phyloP scores from a whole-genome alignment of 2,113 vertebrate species.

The Tupaia chinensis region DNA sequence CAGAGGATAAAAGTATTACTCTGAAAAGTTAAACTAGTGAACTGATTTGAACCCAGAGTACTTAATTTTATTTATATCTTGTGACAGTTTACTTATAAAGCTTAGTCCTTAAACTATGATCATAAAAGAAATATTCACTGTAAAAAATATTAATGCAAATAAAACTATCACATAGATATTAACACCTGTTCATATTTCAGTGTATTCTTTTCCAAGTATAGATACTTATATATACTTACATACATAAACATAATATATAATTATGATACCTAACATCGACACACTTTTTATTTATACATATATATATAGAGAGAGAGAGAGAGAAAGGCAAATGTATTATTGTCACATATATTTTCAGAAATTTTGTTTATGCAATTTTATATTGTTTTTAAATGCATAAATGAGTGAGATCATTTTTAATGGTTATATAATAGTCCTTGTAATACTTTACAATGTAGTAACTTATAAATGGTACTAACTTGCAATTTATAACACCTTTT shows the following conservation, averaged over 20 bases:
- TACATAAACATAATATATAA: neutral
- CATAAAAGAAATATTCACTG: neutral
- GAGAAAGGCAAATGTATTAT: neutral
- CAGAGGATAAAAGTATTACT: neutral
- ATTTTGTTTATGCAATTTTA: neutral
- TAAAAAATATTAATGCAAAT: neutral
- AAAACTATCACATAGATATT: neutral
- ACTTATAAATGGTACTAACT: neutral
- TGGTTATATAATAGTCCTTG: neutral
- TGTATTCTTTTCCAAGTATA: neutral
- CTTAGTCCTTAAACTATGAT: slow-evolving; percentile 27
- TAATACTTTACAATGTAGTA: neutral
- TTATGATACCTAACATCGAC: neutral
- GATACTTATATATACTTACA: neutral
- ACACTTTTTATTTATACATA: neutral
- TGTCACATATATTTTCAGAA: neutral
- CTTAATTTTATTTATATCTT: neutral
- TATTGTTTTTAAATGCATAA: neutral
- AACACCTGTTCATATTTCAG: neutral
- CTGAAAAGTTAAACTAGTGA: neutral
- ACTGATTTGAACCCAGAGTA: neutral
- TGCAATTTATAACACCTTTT: neutral
- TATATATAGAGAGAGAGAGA: neutral
- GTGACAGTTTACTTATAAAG: neutral
- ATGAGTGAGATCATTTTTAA: neutral